Evolutionary conservation across 1,140 invertebrate genomes (phyloP), one percentile per base, ranked within the genome.

Genomic region (Cydia amplana): DNA sequence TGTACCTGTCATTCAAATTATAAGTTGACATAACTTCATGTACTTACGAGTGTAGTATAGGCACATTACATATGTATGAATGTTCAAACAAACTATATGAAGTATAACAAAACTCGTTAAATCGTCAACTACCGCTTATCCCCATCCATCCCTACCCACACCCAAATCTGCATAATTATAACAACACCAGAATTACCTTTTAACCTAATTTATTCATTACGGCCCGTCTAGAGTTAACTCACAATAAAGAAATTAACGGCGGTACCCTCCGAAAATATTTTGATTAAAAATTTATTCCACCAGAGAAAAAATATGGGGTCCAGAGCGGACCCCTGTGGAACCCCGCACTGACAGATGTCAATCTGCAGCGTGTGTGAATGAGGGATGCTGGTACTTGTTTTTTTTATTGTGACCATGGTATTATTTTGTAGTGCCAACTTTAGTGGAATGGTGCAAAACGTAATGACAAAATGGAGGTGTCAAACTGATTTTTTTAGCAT

Each of bases 261-360:
- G 77, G 80, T 84, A 86, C 85, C 82, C 77, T 73, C 78, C 76
- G 77, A 83, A 87, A 90, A 89, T 89, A 87, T 90, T 91, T 89
- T 91, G 87, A 90, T 91, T 90, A 90, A 91, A 90, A 89, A 89
- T 89, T 89, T 88, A 89, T 86, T 87, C 81, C 77, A 81, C 84
- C 84, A 82, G 83, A 79, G 55, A 84, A 82, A 80, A 76, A 83
- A 81, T 82, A 80, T 85, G 82, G 85, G 83, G 87, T 87, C 87
- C 55, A 83, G 70, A 75, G 36, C 60, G 76, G 80, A 82, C 82
- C 85, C 84, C 78, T 73, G 40, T 18, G 46, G 20, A 51, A 70
- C 60, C 75, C 76, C 72, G 67, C 70, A 73, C 79, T 90, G 89
- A 89, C 89, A 91, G 87, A 85, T 90, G 89, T 91, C 89, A 91